Evolutionary conservation across 2,113 vertebrate species (phyloP).

Genomic region (Dipodomys stephensi): DNA sequence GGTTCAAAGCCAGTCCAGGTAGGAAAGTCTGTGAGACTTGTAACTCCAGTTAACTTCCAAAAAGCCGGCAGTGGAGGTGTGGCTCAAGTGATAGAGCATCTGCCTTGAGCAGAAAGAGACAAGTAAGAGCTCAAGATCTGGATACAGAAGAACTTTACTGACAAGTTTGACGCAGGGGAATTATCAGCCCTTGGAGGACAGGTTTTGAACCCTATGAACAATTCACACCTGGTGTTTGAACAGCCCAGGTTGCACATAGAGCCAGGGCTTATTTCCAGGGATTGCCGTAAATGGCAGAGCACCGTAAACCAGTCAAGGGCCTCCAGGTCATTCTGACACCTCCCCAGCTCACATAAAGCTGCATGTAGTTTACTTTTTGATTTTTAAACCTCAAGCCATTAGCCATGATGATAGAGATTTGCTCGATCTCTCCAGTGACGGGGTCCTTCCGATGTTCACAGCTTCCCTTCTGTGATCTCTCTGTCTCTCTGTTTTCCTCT

Average conservation of each 20-base stretch:
- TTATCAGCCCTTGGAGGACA: not conserved
- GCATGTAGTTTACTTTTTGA: conserved; percentile 14
- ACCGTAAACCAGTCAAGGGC: not conserved
- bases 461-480: not conserved
- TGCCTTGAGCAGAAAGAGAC: no score
- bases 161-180: not conserved
- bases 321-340: rapidly evolving
- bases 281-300: not conserved
- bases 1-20: not conserved
- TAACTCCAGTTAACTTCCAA: no score
- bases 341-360: not conserved
- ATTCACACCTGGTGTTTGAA: not conserved
- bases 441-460: not conserved
- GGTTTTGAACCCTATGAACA: not conserved
- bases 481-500: not conserved
- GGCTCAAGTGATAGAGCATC: no score
- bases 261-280: rapidly evolving
- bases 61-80: no score
- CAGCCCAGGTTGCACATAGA: rapidly evolving
- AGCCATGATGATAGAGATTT: not conserved
- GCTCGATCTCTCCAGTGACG: not conserved
- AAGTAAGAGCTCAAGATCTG: not conserved
- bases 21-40: not conserved
- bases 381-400: not conserved
- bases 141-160: not conserved